Base-by-base conservation (phyloP, 2,888 invertebrate species). In the Desoria tigrina region DNA sequence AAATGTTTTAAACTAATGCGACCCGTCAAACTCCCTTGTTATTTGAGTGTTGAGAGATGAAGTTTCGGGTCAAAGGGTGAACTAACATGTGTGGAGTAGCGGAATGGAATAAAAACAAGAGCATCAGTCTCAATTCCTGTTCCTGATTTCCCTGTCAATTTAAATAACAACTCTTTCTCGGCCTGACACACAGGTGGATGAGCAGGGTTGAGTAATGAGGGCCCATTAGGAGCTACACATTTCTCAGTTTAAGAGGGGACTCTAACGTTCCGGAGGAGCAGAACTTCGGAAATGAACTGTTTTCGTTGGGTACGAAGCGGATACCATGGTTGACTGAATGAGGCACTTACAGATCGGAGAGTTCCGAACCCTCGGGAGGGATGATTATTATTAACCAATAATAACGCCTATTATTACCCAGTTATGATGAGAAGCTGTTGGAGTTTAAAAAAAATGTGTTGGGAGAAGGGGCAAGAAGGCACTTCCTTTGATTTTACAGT, bases 41-140 rank as follows among this genome's bases (percentile, higher is more conserved):
- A 65, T 70, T 63, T 63, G 68, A 68, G 65, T 57, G 65, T 51
- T 69, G 69, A 69, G 63, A 67, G 72, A 72, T 72, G 74, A 68
- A 55, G 60, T n/a, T 65, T 61, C 51, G 60, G 74, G 74, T 74
- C 71, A 74, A 68, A 70, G 70, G 74, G 65, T 70, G 67, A 70
- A 49, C 58, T 51, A 62, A 72, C 72, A 74, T 71, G 71, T 74
- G 74, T 66, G 70, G 51, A 69, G 32, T 6, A 32, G 28, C n/a
- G 16, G 6, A 9, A 6, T 16, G n/a, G n/a, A n/a, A n/a, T 21
- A 9, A 9, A 18, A 45, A 45, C 16, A 3, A 27, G 26, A 58
- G 21, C 45, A 21, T 16, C 49, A 45, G 58, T 27, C 11, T 58
- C 23, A 49, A 24, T 45, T 58, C 6, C 4, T 9, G 42, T 37